Conservation (phyloP, 2,113 vertebrate species). For the Megaceryle torquata region DNA sequence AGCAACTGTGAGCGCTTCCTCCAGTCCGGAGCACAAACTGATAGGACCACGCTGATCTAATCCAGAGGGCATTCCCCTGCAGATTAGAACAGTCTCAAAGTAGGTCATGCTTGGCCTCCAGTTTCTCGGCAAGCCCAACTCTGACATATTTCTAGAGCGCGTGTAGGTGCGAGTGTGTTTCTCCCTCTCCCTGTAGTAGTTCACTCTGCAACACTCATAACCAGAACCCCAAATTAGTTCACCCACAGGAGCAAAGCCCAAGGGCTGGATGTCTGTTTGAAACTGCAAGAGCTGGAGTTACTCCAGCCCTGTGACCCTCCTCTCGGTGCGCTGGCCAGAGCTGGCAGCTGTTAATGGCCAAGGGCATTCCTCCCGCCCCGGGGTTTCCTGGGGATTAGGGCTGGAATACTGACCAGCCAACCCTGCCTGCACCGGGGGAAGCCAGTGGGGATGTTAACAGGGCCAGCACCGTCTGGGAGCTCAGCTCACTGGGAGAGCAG, state of each 20-base stretch:
- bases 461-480: neutral
- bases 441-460: fast-evolving
- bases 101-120: conserved; percentile 47
- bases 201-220: neutral
- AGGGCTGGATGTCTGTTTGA: neutral
- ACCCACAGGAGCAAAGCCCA: neutral
- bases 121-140: conserved; percentile 7
- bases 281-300: neutral
- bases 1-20: neutral
- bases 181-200: neutral
- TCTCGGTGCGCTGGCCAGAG: neutral
- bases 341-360: neutral
- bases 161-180: neutral
- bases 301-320: neutral
- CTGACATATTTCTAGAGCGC: neutral
- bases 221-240: neutral
- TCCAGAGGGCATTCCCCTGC: conserved; percentile 62
- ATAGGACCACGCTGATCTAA: conserved; percentile 35
- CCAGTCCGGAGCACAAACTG: neutral
- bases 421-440: fast-evolving
- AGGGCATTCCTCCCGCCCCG: neutral
- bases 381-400: neutral
- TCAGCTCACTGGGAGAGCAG: neutral
- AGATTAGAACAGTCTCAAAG: conserved; percentile 32
- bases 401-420: neutral